Evolutionary conservation across 2,113 vertebrate genomes (phyloP), one percentile per base, ranked within the genome.

Genomic region (Pheucticus melanocephalus): DNA sequence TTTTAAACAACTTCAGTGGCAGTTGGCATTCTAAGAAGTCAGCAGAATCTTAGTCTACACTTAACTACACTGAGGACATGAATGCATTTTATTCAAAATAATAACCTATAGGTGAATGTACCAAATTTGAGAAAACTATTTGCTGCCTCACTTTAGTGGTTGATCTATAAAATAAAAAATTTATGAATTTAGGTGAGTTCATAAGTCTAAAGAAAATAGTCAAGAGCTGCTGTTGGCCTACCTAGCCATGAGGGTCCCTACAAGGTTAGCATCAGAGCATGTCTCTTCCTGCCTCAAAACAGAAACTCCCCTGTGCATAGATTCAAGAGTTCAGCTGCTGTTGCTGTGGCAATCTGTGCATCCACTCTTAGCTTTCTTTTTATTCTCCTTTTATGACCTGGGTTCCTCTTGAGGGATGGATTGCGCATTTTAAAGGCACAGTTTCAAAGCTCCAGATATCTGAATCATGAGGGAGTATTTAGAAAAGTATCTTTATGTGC

Each of bases 371-470:
- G 31, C 64, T 86, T 92, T 82, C 59, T 77, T 82, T 80, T 83
- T 12, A 11, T 80, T 77, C 54, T 92, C 9, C 63, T 93, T 90
- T 88, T 35, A 35, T 81, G 76, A 93, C 90, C 79, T 7, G 35
- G 83, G 63, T 77, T 83, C 25, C 71, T 53, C 71, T 35, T 89
- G 70, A 85, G 82, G n/a, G n/a, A 31, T 63, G 37, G 44, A 48
- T 33, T 95, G 54, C 17, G 3, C 79, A 86, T 93, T 90, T 96
- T 93, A 94, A 94, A 87, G 69, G 30, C 45, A 64, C 15, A 28
- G 19, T 91, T 91, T 82, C 72, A 85, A 90, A 94, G 37, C 70
- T 87, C 64, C 69, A 79, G 81, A n/a, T 76, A 91, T 72, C 39
- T 90, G 48, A 61, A 72, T 73, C 65, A 63, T 84, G 37, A 88